Evolutionary conservation across 2,113 vertebrate genomes (phyloP), one percentile per base, ranked within the genome.

Genomic region (Corvus moneduloides): DNA sequence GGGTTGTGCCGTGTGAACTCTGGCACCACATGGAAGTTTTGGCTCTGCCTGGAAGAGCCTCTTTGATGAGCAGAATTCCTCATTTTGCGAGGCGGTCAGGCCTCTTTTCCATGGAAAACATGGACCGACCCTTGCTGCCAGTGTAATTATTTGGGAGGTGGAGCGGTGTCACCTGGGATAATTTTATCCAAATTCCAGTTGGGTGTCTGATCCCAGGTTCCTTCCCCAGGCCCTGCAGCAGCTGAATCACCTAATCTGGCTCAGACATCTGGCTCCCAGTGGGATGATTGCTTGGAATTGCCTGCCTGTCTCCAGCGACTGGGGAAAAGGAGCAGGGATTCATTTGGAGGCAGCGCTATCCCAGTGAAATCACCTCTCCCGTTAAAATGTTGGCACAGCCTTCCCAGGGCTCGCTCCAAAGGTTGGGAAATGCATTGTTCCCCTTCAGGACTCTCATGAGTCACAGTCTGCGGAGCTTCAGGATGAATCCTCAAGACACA

Each of bases 241-340:
- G 81, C 87, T 95, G 95, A 94, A 90, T 95, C 95, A 93, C 66
- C 88, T 85, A 92, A 95, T 94, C 95, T 88, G 52, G 14, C 35
- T 85, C 80, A 97, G 95, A 95, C 94, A 95, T 96, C 96, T 93
- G 94, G 73, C 85, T 96, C 89, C 54, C 66, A 56, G 85, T 0
- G 11, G 85, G 92, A 93, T 85, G 85, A 95, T 69, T 73, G 24
- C 72, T 66, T 91, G 92, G 92, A 90, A 96, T 77, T 76, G 71
- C 81, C 95, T 52, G 66, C 56, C 66, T 52, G 90, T 87, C 95
- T 94, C 92, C 49, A 32, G 72, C 4, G 71, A 33, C 54, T 39
- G 71, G 20, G 84, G 76, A 28, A 30, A 80, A 89, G 87, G 88
- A 85, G 75, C 10, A 2, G 84, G 90, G 88, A 83, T 85, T 88